A percentile compares a stretch with the other conserved stretches of the same genome.
These are phyloP conservation scores for Teleopsis dalmanni DNA, from an alignment of 1,140 invertebrate species.

Conservation along the genomic window DNA sequence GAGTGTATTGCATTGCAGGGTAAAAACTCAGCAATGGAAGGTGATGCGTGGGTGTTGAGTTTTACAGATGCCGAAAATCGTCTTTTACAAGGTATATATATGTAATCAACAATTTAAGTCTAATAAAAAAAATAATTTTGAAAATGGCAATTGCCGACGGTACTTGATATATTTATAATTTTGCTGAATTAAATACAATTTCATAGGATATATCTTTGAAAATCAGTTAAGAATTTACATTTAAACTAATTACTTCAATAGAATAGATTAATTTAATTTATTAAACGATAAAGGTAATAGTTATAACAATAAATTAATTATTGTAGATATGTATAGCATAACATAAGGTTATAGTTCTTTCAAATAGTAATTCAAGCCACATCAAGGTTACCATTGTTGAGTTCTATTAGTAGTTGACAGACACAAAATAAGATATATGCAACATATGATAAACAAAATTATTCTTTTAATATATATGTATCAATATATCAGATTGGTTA, in stretches of 20 bases:
- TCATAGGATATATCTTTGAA: too few species aligned
- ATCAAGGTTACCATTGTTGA: too few species aligned
- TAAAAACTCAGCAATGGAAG: conserved; percentile 87
- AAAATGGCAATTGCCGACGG: conserved; percentile 1
- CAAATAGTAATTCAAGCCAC: too few species aligned
- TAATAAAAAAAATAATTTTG: background rate
- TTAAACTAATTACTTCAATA: background rate
- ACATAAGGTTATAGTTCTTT: too few species aligned
- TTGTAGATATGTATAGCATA: too few species aligned
- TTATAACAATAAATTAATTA: background rate
- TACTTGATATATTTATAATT: too few species aligned
- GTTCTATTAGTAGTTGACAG: too few species aligned
- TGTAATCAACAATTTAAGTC: background rate
- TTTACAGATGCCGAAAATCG: conserved; percentile 84
- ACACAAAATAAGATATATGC: too few species aligned
- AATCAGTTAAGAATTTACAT: background rate
- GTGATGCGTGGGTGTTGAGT: conserved; percentile 88
- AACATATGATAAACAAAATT: too few species aligned
- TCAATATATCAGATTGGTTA: too few species aligned
- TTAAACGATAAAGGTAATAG: background rate
- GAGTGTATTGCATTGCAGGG: conserved; percentile 72
- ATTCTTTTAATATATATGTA: too few species aligned
- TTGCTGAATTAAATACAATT: too few species aligned
- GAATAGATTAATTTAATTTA: background rate
- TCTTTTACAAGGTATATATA: conserved; percentile 60